Conservation (phyloP, 2,113 vertebrate genomes). For the Centrocercus urophasianus region DNA sequence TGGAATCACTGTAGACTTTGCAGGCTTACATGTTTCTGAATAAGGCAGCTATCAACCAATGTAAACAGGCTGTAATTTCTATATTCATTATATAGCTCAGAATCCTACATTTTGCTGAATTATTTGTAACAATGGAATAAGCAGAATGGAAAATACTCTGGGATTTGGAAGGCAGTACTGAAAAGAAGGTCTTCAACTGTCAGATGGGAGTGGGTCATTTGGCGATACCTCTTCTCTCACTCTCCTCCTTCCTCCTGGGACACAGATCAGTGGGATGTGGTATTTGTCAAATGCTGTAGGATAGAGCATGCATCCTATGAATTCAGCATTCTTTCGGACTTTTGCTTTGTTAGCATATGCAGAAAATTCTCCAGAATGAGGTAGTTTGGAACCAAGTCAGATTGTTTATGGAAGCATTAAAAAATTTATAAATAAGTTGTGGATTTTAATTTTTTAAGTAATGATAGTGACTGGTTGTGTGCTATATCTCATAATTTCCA, state of each 20-base stretch:
- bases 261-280: background rate
- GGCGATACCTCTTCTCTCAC: background rate
- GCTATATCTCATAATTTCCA: conserved; percentile 27
- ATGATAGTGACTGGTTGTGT: conserved; percentile 50
- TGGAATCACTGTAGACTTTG: background rate
- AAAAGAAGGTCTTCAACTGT: background rate
- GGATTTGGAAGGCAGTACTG: background rate
- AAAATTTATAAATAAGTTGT: conserved; percentile 30
- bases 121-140: background rate
- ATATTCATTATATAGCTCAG: background rate
- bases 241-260: background rate
- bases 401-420: conserved; percentile 8
- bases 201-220: background rate
- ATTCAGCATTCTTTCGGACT: background rate
- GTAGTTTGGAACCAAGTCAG: conserved; percentile 34
- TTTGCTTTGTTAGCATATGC: conserved; percentile 7
- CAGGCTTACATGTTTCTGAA: background rate
- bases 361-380: conserved; percentile 18
- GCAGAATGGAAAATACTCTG: background rate
- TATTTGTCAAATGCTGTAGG: background rate
- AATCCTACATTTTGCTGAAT: background rate
- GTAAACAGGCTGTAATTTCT: background rate
- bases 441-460: background rate
- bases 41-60: background rate
- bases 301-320: background rate